Conservation (phyloP, 2,888 invertebrate genomes). For the Meteorus cinctellus region DNA sequence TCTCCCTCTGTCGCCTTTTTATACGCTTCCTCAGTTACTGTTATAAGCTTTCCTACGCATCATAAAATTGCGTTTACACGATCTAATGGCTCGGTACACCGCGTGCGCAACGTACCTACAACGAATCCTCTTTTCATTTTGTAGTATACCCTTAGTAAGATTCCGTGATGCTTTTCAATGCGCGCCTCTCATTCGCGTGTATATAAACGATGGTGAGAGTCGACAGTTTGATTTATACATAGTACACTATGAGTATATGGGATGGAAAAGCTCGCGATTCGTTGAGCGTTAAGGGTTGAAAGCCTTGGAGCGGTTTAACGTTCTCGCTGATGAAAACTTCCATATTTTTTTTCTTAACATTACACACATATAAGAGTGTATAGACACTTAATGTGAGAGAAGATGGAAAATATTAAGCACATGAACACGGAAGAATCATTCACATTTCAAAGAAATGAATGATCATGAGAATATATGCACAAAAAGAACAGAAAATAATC, state of each 20-base stretch:
- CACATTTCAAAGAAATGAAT: too few species aligned
- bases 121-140: slow-evolving; percentile 59
- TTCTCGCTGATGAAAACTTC: not conserved
- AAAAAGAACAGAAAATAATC: too few species aligned
- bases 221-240: slow-evolving; percentile 15
- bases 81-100: slow-evolving; percentile 57
- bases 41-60: slow-evolving; percentile 56
- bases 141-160: slow-evolving; percentile 40
- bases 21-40: slow-evolving; percentile 38
- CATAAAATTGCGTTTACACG: slow-evolving; percentile 62
- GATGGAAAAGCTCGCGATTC: slow-evolving; percentile 34
- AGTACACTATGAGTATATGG: not conserved
- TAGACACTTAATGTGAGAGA: too few species aligned
- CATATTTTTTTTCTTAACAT: too few species aligned
- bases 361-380: too few species aligned
- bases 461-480: too few species aligned
- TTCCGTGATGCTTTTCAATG: slow-evolving; percentile 11
- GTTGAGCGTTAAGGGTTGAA: slow-evolving; percentile 50
- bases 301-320: slow-evolving; percentile 52
- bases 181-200: not conserved
- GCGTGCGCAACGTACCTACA: slow-evolving; percentile 47
- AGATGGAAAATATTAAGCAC: too few species aligned
- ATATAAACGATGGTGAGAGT: slow-evolving; percentile 38
- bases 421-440: too few species aligned
- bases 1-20: slow-evolving; percentile 5